Evolutionary conservation across 2,113 vertebrate species (phyloP), one percentile per base, ranked within the genome.

Genomic region (Arothron firmamentum): DNA sequence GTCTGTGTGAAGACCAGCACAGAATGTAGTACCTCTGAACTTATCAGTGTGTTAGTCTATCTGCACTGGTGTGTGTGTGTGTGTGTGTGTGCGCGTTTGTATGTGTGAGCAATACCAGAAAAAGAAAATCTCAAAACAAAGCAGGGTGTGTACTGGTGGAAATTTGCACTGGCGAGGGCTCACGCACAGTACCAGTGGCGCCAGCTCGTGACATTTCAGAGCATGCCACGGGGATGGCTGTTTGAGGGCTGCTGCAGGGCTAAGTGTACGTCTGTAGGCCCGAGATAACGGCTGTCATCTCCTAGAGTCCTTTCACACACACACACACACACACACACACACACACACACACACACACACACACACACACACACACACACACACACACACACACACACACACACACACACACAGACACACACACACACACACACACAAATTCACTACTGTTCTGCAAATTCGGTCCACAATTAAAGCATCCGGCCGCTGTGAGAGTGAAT

Each of bases 191-290:
- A 31, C 28, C 2, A 31, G 28, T 2, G 16, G 17, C 10, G 62
- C 67, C 85, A 84, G 74, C 78, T 77, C 65, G 19, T 87, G 85
- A 87, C 85, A 89, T 89, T 89, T 88, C 75, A 81, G 81, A 87
- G 83, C 75, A 67, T 69, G 80, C 84, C 79, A 79, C 65, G 56
- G 87, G 83, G 85, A 84, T 70, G 53, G 79, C 69, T 75, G 76
- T 78, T 66, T 75, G 82, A 85, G 80, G 81, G 72, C 72, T 85
- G 82, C 81, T 74, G 48, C 64, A 59, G 61, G 78, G 77, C 83
- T 83, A 84, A 89, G 83, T 84, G 83, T 83, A 74, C 77, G 78
- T 88, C 87, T 88, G 86, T 81, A 77, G 86, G 72, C 77, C 75
- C 38, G 80, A 83, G 86, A 89, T 87, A 89, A 87, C 81, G 59